Evolutionary conservation across 2,797 vertebrate species (phyloP).

Genomic region (Cheirogaleus major): DNA sequence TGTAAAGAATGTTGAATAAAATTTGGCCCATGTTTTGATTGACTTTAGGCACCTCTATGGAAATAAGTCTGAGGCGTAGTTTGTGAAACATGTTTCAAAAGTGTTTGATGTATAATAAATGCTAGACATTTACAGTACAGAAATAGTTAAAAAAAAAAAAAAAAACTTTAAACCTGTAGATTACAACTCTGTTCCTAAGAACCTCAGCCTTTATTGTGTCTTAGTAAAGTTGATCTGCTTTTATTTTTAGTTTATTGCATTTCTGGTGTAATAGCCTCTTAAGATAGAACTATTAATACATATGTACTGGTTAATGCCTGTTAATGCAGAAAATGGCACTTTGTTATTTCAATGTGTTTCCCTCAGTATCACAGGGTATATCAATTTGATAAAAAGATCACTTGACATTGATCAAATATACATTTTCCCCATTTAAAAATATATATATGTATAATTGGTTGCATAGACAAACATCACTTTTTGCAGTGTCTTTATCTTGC

Average conservation of each 20-base stretch:
- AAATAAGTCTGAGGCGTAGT: conserved; percentile 82
- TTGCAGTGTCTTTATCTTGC: conserved; percentile 63
- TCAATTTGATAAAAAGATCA: conserved; percentile 69
- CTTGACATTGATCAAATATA: conserved; percentile 49
- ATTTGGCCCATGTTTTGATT: conserved; percentile 79
- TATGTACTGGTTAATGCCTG: conserved; percentile 80
- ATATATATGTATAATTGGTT: conserved; percentile 54
- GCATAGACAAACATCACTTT: conserved; percentile 60
- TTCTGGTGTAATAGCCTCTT: conserved; percentile 82
- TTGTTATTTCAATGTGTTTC: conserved; percentile 76
- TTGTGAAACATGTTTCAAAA: conserved; percentile 84
- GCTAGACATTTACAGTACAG: conserved; percentile 84
- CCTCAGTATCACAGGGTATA: conserved; percentile 70
- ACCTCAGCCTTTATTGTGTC: conserved; percentile 83
- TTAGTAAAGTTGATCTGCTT: conserved; percentile 79
- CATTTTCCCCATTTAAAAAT: conserved; percentile 62
- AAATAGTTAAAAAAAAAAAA: conserved; percentile 68
- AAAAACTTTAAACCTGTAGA: conserved; percentile 76
- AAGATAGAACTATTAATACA: conserved; percentile 77
- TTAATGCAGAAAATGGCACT: conserved; percentile 78
- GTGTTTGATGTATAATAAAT: conserved; percentile 86
- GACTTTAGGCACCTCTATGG: conserved; percentile 79
- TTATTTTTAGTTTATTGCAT: conserved; percentile 76
- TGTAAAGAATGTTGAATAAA: conserved; percentile 69
- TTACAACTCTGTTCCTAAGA: conserved; percentile 81